phyloP scores from a whole-genome alignment of 2,888 invertebrate species.

The Hanleya hanleyi region DNA sequence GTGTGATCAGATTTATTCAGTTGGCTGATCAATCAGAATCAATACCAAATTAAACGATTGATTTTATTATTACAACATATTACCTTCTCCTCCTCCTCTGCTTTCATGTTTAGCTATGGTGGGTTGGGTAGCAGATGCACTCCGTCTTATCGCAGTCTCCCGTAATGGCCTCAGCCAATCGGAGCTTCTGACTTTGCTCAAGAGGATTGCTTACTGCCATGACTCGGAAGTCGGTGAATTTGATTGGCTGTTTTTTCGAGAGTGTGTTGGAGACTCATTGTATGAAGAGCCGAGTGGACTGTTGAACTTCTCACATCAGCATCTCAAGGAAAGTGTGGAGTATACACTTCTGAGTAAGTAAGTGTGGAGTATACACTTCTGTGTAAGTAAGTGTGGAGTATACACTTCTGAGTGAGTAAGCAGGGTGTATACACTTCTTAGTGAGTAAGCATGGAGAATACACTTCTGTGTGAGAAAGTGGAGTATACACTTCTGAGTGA shows the following conservation, averaged over 20 bases:
- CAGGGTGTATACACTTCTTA: too few species aligned
- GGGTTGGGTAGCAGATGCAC: slow-evolving; percentile 70
- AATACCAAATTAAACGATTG: too few species aligned
- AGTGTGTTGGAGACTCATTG: slow-evolving; percentile 51
- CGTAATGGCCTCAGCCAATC: slow-evolving; percentile 61
- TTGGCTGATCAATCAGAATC: too few species aligned
- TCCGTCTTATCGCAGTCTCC: slow-evolving; percentile 67
- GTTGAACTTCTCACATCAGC: slow-evolving; percentile 62
- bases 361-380: too few species aligned
- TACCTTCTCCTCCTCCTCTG: too few species aligned
- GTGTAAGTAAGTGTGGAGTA: too few species aligned
- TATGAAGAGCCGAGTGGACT: slow-evolving; percentile 61
- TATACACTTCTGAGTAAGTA: slow-evolving; percentile 63
- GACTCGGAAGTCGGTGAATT: slow-evolving; percentile 56
- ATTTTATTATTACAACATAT: too few species aligned
- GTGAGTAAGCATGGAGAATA: too few species aligned
- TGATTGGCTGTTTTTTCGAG: slow-evolving; percentile 66
- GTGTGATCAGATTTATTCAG: too few species aligned
- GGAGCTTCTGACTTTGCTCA: slow-evolving; percentile 62
- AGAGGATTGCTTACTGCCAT: slow-evolving; percentile 62
- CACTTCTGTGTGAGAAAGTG: too few species aligned
- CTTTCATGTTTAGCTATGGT: slow-evolving; percentile 50
- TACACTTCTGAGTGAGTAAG: too few species aligned
- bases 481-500: too few species aligned
- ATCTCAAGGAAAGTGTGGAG: slow-evolving; percentile 49